A percentile compares a stretch with the other conserved stretches of the same genome.
Conservation (phyloP, 1,140 invertebrate genomes). For the Zaprionus lachaisei region DNA sequence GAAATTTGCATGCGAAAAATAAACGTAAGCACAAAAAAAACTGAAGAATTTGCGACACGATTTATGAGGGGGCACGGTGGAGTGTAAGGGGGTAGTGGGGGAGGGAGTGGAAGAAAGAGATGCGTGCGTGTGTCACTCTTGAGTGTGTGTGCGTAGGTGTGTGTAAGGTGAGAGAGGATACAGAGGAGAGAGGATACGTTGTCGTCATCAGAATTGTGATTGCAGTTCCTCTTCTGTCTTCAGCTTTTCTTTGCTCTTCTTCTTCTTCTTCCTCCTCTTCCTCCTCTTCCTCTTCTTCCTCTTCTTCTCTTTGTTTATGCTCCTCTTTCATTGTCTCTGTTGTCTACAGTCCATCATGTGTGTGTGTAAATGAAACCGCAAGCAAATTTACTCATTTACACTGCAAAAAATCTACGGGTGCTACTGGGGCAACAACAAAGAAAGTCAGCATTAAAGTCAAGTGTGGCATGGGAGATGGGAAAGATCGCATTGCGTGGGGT, state of each 20-base stretch:
- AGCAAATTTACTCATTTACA: conserved; percentile 35
- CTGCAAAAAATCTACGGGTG: conserved; percentile 7
- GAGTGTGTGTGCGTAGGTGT: not conserved
- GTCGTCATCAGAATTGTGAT: conserved; percentile 27
- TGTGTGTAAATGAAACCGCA: conserved; percentile 43
- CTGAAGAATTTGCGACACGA: not conserved
- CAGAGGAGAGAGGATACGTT: not conserved
- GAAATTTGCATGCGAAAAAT: conserved; percentile 48
- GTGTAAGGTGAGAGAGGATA: conserved; percentile 17
- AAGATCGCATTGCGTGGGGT: not conserved
- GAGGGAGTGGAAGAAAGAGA: not conserved
- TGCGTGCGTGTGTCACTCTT: not conserved
- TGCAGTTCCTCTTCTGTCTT: not conserved
- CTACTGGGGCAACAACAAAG: not conserved
- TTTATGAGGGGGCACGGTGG: too few species aligned
- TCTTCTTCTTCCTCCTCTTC: too few species aligned
- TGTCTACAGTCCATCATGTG: conserved; percentile 37
- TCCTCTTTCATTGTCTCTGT: conserved; percentile 8
- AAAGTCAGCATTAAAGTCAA: not conserved
- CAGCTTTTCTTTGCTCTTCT: too few species aligned
- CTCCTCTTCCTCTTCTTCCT: not conserved
- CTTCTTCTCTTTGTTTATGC: not conserved
- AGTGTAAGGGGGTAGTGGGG: not conserved
- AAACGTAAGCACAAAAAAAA: not conserved
- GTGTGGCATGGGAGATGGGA: not conserved